Base-by-base conservation (phyloP, 2,888 invertebrate genomes). In the Elgonia sp. region DNA sequence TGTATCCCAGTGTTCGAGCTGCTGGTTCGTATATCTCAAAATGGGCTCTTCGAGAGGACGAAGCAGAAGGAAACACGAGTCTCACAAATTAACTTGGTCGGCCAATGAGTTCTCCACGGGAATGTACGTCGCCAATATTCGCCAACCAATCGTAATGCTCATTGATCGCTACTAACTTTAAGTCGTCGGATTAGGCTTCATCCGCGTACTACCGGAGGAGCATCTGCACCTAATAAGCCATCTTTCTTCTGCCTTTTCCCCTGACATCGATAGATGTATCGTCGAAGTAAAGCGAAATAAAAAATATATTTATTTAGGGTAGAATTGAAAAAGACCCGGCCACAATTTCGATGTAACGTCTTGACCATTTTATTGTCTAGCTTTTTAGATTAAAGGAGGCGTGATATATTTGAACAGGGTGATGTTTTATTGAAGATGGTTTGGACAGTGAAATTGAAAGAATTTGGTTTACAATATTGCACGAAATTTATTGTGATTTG, bases 51-150 rank as follows among this genome's bases (percentile, higher is more conserved):
- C 70, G 72, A 89, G 88, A 90, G 86, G 84, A 90, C 84, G 80
- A 87, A 79, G 86, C 82, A 21, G 60, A 82, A 89, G 86, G 89
- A 89, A 90, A 83, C 84, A 90, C 76, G 91, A 90, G 89, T 92
- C 92, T 92, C 92, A 90, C 93, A 93, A 94, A 94, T 94, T 94
- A 93, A 94, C 93, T 92, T 88, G 89, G 90, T 88, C 92, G 91
- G 88, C 87, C 90, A 87, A 90, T 90, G 92, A 91, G 91, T 91
- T 92, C 90, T 90, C 91, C 89, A 84, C 90, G 90, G 90, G 90
- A 92, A 92, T 92, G 91, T 92, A 92, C 92, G 92, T 91, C 91
- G 92, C 92, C 92, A 93, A 94, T 94, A 93, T 93, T 92, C 93
- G 92, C 90, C 91, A 90, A 89, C 92, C 93, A 93, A 93, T 93